phyloP scores from a whole-genome alignment of 92 coral and sea anemone genomes.

The Diadumene lineata region DNA sequence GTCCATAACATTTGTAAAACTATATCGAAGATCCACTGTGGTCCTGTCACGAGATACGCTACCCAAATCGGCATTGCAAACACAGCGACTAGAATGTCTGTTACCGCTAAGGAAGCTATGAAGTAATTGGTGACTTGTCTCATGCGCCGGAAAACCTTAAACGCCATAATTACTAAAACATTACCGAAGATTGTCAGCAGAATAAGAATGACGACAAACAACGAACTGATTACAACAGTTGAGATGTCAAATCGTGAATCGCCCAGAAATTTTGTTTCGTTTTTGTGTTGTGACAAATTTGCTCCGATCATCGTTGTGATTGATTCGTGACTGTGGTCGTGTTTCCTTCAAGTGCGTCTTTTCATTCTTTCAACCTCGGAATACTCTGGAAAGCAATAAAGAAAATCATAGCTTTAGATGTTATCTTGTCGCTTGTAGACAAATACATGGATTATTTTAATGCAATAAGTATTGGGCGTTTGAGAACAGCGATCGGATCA shows the following conservation, averaged over 20 bases:
- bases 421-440: too few species aligned
- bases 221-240: slow-evolving; percentile 41
- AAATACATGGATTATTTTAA: too few species aligned
- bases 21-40: slow-evolving; percentile 32
- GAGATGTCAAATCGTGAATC: slow-evolving; percentile 25
- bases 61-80: slow-evolving; percentile 88
- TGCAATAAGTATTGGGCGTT: too few species aligned
- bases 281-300: not conserved
- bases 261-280: not conserved
- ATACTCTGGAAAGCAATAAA: too few species aligned
- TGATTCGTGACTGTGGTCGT: too few species aligned
- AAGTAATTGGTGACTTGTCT: slow-evolving; percentile 81
- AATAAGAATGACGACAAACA: slow-evolving; percentile 63
- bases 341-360: too few species aligned
- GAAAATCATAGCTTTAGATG: too few species aligned
- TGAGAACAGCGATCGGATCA: too few species aligned
- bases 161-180: slow-evolving; percentile 72
- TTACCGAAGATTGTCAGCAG: slow-evolving; percentile 68
- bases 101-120: slow-evolving; percentile 73
- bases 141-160: slow-evolving; percentile 68
- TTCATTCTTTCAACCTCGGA: too few species aligned
- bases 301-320: not conserved
- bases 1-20: slow-evolving; percentile 89
- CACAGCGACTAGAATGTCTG: slow-evolving; percentile 75
- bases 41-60: slow-evolving; percentile 60